Evolutionary conservation across 2,888 invertebrate genomes (phyloP), one percentile per base, ranked within the genome.

Genomic region (Phanerotoma sp.): DNA sequence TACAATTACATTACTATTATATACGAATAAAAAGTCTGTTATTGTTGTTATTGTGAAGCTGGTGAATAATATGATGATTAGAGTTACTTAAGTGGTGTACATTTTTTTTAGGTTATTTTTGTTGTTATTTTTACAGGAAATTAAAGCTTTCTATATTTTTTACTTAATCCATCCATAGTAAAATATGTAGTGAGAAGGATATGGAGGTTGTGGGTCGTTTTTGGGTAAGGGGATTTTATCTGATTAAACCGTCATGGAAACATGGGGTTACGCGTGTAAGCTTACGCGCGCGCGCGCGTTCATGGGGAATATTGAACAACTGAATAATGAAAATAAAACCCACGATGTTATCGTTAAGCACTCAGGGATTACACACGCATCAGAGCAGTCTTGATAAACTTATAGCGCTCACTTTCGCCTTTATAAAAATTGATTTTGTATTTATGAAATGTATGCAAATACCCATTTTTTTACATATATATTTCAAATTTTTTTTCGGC

Each of bases 281-380:
- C 71, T 64, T 61, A 53, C 25, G 40, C 51, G 37, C 37, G 40
- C 51, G 37, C 37, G 51, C 54, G 44, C 21, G 45, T 53, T 58
- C 55, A 49, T 57, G 53, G 57, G 60, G 62, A 57, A 66, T 65
- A 55, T 57, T 66, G 70, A 69, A 72, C 74, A 74, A 75, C 75
- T 75, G 74, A 75, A 75, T 76, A 75, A 75, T 74, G 75, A 75
- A 76, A 76, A 74, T 74, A 74, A 73, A 75, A 74, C 73, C 73
- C 69, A 64, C 66, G 74, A 74, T 74, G 70, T 66, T 74, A 74
- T 74, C 74, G 67, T 66, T 71, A 72, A 73, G 74, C 71, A 73
- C 67, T 66, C 65, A 64, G 66, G 72, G 73, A 74, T 74, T 74
- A 74, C 72, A 64, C 57, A 69, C 73, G 74, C 75, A 75, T 75